A percentile compares a stretch with the other conserved stretches of the same genome.
Evolutionary conservation across 1,140 invertebrate genomes (phyloP).

Genomic region (Sipha flava): DNA sequence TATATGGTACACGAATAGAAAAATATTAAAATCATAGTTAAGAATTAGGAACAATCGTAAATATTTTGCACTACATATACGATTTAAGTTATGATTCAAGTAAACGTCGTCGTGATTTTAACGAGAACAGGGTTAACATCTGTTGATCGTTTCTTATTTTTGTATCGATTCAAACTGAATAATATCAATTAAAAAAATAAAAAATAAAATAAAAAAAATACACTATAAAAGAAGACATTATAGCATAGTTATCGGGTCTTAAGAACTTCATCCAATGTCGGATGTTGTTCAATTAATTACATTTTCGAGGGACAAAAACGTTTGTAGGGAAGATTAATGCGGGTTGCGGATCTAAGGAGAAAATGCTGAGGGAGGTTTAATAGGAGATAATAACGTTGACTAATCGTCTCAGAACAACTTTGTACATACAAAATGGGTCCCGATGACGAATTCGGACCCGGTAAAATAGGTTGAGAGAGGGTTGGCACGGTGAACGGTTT

Average conservation of each 20-base stretch:
- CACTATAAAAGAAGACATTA: background rate
- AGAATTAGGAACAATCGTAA: too few relatives aligned
- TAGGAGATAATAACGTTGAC: slow-evolving; percentile 29
- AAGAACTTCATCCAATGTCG: background rate
- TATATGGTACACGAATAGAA: too few relatives aligned
- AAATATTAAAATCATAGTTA: too few relatives aligned
- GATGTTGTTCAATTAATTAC: slow-evolving; percentile 21
- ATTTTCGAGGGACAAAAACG: slow-evolving; percentile 21
- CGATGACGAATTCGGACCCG: slow-evolving; percentile 5
- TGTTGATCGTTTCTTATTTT: too few relatives aligned
- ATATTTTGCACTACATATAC: too few relatives aligned
- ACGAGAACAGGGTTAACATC: too few relatives aligned
- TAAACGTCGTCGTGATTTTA: too few relatives aligned
- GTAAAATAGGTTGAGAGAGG: background rate
- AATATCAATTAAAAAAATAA: background rate
- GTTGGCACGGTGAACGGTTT: background rate
- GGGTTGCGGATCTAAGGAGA: slow-evolving; percentile 14
- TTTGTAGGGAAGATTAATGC: slow-evolving; percentile 14
- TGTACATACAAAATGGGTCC: slow-evolving; percentile 8
- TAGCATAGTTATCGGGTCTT: background rate
- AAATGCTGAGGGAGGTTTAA: background rate
- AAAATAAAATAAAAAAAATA: background rate
- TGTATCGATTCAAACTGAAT: background rate
- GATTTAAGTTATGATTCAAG: too few relatives aligned
- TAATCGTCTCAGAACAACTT: slow-evolving; percentile 17